phyloP scores from a whole-genome alignment of 2,888 invertebrate genomes.

The Ephialtes manifestator region DNA sequence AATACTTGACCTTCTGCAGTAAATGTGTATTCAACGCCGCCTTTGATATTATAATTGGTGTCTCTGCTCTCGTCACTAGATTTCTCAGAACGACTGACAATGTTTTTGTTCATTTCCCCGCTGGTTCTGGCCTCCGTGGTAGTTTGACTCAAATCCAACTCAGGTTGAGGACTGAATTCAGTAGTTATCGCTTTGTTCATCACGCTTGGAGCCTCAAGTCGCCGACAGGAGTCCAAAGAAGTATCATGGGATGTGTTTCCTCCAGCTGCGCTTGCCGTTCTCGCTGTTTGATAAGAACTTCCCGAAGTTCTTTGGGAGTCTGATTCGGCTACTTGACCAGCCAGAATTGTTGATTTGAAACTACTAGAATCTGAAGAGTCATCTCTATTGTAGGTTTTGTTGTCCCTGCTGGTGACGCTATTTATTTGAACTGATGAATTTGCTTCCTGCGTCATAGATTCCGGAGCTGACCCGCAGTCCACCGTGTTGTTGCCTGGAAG shows the following conservation, averaged over 20 bases:
- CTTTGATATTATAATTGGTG: conserved; percentile 57
- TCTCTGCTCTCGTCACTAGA: conserved; percentile 39
- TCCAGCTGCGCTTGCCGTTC: conserved; percentile 13
- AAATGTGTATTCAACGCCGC: not conserved
- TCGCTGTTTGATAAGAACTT: conserved; percentile 60
- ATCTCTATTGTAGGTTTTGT: not conserved
- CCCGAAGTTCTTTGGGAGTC: conserved; percentile 51
- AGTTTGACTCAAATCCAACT: conserved; percentile 47
- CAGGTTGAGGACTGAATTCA: conserved; percentile 36
- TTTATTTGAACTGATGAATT: not conserved
- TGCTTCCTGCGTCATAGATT: not conserved
- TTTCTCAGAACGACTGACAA: conserved; percentile 9
- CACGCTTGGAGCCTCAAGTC: conserved; percentile 50
- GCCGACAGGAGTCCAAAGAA: conserved; percentile 10
- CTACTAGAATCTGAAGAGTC: conserved; percentile 49
- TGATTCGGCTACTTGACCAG: conserved; percentile 39
- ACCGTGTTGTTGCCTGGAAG: conserved; percentile 26
- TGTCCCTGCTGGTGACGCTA: not conserved
- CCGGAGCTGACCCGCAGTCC: conserved; percentile 55
- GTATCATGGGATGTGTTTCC: not conserved
- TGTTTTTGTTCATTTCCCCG: conserved; percentile 42
- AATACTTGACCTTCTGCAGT: not conserved
- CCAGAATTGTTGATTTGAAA: conserved; percentile 60
- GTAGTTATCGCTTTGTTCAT: conserved; percentile 58
- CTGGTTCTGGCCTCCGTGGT: conserved; percentile 11